Conservation (phyloP, 2,888 invertebrate species). For the Caenorhabditis imperialis region DNA sequence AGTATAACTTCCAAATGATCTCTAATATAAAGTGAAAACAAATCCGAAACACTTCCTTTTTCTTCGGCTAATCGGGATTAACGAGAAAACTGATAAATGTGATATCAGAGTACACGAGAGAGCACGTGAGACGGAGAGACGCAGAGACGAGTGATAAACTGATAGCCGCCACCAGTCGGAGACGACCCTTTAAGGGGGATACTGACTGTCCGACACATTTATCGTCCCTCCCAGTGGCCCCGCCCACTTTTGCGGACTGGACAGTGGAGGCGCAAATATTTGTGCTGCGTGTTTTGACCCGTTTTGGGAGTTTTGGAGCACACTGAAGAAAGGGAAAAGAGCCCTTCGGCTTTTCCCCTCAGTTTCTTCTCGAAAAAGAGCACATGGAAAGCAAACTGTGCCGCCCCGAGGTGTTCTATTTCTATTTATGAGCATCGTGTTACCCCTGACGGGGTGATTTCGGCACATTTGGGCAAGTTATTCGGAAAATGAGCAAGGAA, state of each 20-base stretch:
- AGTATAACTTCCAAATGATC: too few relatives aligned
- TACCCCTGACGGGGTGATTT: too few relatives aligned
- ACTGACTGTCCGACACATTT: slow-evolving; percentile 29
- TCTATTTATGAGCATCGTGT: too few relatives aligned
- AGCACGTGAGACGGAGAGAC: slow-evolving; percentile 6
- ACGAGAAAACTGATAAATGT: background rate
- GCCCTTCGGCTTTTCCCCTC: slow-evolving; percentile 30
- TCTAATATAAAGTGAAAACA: too few relatives aligned
- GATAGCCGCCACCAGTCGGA: too few relatives aligned
- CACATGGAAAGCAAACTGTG: slow-evolving; percentile 46
- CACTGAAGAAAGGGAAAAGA: background rate
- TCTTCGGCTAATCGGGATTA: too few relatives aligned
- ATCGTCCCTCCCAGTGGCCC: slow-evolving; percentile 6
- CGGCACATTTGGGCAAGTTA: too few relatives aligned
- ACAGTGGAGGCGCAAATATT: slow-evolving; percentile 53
- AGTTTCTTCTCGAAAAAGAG: slow-evolving; percentile 24
- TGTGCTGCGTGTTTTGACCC: slow-evolving; percentile 56
- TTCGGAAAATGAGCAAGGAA: too few relatives aligned
- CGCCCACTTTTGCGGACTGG: slow-evolving; percentile 18
- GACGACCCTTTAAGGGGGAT: too few relatives aligned
- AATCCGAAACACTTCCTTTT: too few relatives aligned
- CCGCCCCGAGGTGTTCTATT: too few relatives aligned
- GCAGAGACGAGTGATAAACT: background rate
- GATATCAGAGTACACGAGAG: background rate
- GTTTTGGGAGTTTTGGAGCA: slow-evolving; percentile 44